Base-by-base conservation (phyloP, 1,140 invertebrate genomes). In the Eupeodes corollae region DNA sequence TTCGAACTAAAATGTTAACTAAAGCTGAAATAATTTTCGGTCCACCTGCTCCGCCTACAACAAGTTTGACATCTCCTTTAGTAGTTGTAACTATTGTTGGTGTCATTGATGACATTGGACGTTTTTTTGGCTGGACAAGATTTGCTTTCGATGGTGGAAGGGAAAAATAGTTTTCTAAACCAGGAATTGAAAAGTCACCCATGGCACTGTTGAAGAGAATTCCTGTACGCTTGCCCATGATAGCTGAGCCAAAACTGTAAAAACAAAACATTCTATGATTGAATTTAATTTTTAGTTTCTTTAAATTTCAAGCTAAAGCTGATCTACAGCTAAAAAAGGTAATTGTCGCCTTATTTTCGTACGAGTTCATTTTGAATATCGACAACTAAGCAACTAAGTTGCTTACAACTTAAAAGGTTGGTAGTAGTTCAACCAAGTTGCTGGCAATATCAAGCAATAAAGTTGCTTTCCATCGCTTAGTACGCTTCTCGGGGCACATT, bases 161-260 rank as follows among this genome's bases (percentile, higher is more conserved):
- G 5, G 82, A 83, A 61, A 88, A 95, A 50, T 78, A 82, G 69
- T 91, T 98, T 9, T 72, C 70, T 50, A 82, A 71, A 5, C 80
- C 80, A 0, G 84, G 82, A 1, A 84, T 77, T 0, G 88, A 88
- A 69, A 98, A 98, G 63, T 98, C 94, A 60, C 95, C 89, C 91
- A 98, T 97, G 47, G 83, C 84, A 65, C 90, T 84, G 70, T 98
- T 99, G 56, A 93, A 79, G 2, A 98, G 71, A 16, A 99, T 89
- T 30, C 94, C 95, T 0, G 92, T 95, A 30, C 78, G 57, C 10
- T 44, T 46, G 6, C 63, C 63, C 12, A 53, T 61, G 39, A 56
- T 57, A 39, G 62, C 62, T 30, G 60, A 61, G 31, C 63, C 63
- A 13, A 66, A 66, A 37, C 63, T 66, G 35, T 3, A 12, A 37